Base-by-base conservation (phyloP, 2,113 vertebrate genomes). In the Vulpes vulpes region DNA sequence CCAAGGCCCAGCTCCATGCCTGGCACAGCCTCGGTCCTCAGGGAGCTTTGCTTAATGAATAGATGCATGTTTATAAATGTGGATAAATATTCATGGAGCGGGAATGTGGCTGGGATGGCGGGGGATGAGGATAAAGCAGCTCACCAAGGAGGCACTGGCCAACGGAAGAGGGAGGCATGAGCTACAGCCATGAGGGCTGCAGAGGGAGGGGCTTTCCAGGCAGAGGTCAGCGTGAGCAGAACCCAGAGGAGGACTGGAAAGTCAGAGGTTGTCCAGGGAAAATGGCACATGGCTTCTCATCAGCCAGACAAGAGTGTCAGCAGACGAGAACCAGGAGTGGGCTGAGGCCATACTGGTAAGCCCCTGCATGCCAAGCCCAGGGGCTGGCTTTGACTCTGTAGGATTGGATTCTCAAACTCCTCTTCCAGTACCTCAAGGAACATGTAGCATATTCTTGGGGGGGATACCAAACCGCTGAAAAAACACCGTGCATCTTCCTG, bases 331-430 rank as follows among this genome's bases (percentile, higher is more conserved):
- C 16, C 1, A 2, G 38, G 3, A 12, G 27, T 30, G 22, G 11
- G 1, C 8, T 1, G 62, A 67, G 38, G 35, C 55, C 5, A 0
- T 30, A 5, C 2, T 8, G 35, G 59, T 22, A 22, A 74, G 11
- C 10, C 17, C 9, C 2, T 38, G 8, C 2, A 0, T 1, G 6
- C 12, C n/a, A 32, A 22, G 25, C 30, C 1, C 1, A 43, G 27
- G 32, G 38, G 17, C 3, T 30, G 32, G 10, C 25, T 80, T 35
- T 11, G 53, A 10, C 89, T 62, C 69, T 17, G 15, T 8, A 25
- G 73, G 7, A 30, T 55, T 6, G 32, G 4, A 25, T 25, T 60
- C 55, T 91, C 22, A 17, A 15, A 0, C 14, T 19, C 0, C 5
- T 14, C 53, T 64, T 64, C 12, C 1, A 2, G 43, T 3, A 27